phyloP scores from a whole-genome alignment of 2,113 vertebrate species.

The Pluvianellus socialis region DNA sequence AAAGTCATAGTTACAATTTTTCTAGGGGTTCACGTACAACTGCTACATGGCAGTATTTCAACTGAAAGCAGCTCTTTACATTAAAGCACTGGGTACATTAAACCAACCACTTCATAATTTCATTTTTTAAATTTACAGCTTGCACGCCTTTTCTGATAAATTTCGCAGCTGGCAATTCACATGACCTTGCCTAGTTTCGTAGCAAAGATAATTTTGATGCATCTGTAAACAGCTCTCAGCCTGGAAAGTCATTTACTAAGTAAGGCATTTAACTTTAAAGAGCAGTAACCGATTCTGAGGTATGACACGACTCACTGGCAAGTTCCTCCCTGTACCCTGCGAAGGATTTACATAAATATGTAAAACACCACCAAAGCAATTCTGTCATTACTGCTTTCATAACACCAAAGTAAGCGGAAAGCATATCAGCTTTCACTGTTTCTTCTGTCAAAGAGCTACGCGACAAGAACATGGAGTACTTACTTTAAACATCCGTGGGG shows the following conservation, averaged over 20 bases:
- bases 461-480: constrained; percentile 14
- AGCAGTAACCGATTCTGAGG: background rate
- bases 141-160: background rate
- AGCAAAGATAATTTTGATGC: background rate
- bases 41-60: background rate
- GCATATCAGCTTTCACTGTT: background rate
- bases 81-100: background rate
- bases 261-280: background rate
- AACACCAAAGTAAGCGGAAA: background rate
- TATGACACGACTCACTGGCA: background rate
- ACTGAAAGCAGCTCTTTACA: background rate
- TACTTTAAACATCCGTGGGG: constrained; percentile 94
- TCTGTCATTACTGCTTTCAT: background rate
- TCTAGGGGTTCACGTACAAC: background rate
- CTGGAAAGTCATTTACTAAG: background rate
- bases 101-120: background rate
- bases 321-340: background rate
- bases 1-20: background rate
- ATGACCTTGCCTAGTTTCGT: background rate
- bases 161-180: background rate
- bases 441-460: background rate
- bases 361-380: background rate
- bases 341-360: background rate
- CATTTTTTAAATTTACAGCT: background rate
- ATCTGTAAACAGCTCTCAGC: background rate